A percentile compares a stretch with the other conserved stretches of the same genome.
Conservation (phyloP, 2,797 vertebrate genomes). For the Apogon hyalosoma region DNA sequence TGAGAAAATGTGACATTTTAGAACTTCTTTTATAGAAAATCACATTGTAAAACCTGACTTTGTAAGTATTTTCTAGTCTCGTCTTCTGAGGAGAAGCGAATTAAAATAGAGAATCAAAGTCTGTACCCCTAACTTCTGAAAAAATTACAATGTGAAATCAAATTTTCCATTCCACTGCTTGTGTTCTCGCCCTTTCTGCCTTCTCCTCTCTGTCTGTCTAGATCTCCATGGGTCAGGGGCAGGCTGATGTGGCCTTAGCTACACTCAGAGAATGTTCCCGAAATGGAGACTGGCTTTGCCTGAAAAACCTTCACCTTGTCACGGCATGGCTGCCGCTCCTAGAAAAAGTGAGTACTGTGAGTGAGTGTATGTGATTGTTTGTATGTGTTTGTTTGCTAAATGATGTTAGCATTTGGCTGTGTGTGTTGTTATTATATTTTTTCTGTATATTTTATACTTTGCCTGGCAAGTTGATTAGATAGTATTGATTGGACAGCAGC, state of each 20-base stretch:
- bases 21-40: constrained; percentile 14
- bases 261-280: constrained; percentile 90
- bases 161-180: constrained; percentile 45
- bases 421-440: neutral
- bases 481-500: neutral
- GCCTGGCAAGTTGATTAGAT: neutral
- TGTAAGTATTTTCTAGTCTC: constrained; percentile 16
- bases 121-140: constrained; percentile 17
- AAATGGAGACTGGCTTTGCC: constrained; percentile 94
- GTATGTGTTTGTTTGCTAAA: neutral
- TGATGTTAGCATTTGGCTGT: neutral
- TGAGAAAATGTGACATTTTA: constrained; percentile 1
- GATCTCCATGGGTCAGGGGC: constrained; percentile 99
- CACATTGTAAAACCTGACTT: constrained; percentile 17
- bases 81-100: neutral
- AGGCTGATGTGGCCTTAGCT: constrained; percentile 94
- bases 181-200: constrained; percentile 12
- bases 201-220: constrained; percentile 67
- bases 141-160: constrained; percentile 34
- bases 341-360: constrained; percentile 89
- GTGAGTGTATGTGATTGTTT: constrained; percentile 10
- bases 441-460: neutral
- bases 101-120: constrained; percentile 48
- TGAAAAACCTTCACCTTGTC: constrained; percentile 97
- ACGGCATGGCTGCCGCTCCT: constrained; percentile 93